These are phyloP conservation scores for Apodemia mormo DNA, from an alignment of 2,888 invertebrate genomes.

Conservation along the genomic window DNA sequence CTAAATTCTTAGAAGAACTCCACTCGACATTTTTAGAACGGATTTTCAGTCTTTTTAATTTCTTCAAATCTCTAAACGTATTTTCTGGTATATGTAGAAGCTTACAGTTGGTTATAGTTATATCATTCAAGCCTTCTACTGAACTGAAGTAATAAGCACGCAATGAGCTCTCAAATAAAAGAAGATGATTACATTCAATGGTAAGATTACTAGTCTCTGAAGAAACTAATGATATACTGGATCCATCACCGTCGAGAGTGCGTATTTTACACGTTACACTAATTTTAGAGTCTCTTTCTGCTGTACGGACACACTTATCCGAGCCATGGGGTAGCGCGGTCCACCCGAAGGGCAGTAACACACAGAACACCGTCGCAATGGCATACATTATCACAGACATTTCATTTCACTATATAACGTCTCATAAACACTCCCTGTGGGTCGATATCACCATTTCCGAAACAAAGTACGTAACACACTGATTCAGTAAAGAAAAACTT, in stretches of 20 bases:
- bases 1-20: conserved; percentile 88
- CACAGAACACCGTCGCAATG: conserved; percentile 72
- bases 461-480: conserved; percentile 77
- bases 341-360: conserved; percentile 79
- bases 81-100: conserved; percentile 87
- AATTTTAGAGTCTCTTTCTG: conserved; percentile 71
- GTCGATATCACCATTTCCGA: conserved; percentile 82
- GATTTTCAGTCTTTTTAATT: conserved; percentile 89
- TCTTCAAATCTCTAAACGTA: conserved; percentile 90
- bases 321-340: conserved; percentile 78
- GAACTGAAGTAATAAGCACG: conserved; percentile 87
- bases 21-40: conserved; percentile 91
- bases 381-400: conserved; percentile 79
- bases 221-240: conserved; percentile 82
- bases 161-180: conserved; percentile 90
- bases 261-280: conserved; percentile 86
- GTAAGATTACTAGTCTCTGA: conserved; percentile 87
- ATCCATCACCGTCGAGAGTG: conserved; percentile 86
- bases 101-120: conserved; percentile 90
- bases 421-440: conserved; percentile 80
- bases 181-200: conserved; percentile 89
- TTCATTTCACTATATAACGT: conserved; percentile 77
- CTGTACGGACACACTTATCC: conserved; percentile 72
- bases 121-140: conserved; percentile 87
- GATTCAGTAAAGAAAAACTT: conserved; percentile 70